phyloP scores from a whole-genome alignment of 2,888 invertebrate species.

The Leptogaster cylindrica region DNA sequence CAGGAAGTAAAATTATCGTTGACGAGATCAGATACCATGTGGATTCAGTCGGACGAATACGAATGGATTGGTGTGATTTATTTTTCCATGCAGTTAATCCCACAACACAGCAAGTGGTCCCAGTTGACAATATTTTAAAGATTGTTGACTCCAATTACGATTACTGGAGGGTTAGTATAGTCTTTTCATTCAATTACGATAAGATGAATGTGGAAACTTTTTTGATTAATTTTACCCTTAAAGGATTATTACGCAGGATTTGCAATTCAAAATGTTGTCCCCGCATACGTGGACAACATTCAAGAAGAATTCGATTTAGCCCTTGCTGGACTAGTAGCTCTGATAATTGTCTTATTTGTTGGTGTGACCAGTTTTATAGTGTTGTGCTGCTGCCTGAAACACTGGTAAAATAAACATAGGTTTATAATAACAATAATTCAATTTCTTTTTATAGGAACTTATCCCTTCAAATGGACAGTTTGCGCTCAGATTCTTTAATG shows the following conservation, averaged over 20 bases:
- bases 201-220: background rate
- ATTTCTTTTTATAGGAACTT: slow-evolving; percentile 68
- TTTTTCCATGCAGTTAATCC: slow-evolving; percentile 83
- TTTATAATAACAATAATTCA: background rate
- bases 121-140: slow-evolving; percentile 79
- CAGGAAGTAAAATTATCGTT: slow-evolving; percentile 78
- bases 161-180: slow-evolving; percentile 69
- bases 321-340: slow-evolving; percentile 81
- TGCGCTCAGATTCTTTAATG: slow-evolving; percentile 82
- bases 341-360: slow-evolving; percentile 83
- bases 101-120: slow-evolving; percentile 73
- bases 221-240: slow-evolving; percentile 47
- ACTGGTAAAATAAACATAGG: slow-evolving; percentile 67
- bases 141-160: slow-evolving; percentile 86
- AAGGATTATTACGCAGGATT: slow-evolving; percentile 71
- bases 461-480: slow-evolving; percentile 79
- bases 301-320: slow-evolving; percentile 86
- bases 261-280: slow-evolving; percentile 77
- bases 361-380: slow-evolving; percentile 86
- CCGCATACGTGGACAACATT: slow-evolving; percentile 70
- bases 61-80: slow-evolving; percentile 78
- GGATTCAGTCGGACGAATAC: slow-evolving; percentile 64
- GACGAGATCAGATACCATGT: slow-evolving; percentile 79
- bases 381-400: slow-evolving; percentile 85
- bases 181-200: background rate